Evolutionary conservation across 2,888 invertebrate genomes (phyloP), one percentile per base, ranked within the genome.

Genomic region (Chymomyza caudatula): DNA sequence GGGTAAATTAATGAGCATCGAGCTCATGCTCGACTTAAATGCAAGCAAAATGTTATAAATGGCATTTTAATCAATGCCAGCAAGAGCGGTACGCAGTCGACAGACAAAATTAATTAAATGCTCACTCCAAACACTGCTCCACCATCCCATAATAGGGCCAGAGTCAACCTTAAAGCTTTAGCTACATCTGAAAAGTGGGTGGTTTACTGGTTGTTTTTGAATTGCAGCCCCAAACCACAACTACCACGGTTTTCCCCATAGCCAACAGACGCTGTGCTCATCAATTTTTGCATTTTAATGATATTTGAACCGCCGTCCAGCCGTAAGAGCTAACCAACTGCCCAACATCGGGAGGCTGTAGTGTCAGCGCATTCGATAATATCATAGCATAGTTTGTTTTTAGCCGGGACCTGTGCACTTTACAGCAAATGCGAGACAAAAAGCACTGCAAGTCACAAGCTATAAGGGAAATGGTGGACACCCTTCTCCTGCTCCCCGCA

Each of bases 231-330:
- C 29, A 37, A 8, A 4, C 47, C 15, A 47, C 47, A 17, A 19
- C 47, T 42, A 22, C 23, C 52, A 42, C 60, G 37, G 15, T 52
- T 52, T 20, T 22, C 37, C 52, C 20, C 52, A 8, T 20, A 42
- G 52, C 53, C 19, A 43, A 17, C 55, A 47, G 60, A 37, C 54
- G 67, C 63, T 51, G 55, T 53, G 67, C 67, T 74, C 85, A 81
- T 84, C 72, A 78, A 81, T 80, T 80, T 80, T 76, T 81, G 85
- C 76, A 80, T 84, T 81, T 84, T 84, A 80, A 84, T 84, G 82
- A 80, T 80, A 74, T 84, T 80, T 76, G 76, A 84, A 67, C 74
- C 78, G 67, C 74, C 67, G 60, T 72, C 67, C 61, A 66, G 69
- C 67, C 76, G 65, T 60, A 65, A 49, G 11, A 37, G 11, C 29